Conservation (phyloP, 2,888 invertebrate genomes). For the Arctia plantaginis region DNA sequence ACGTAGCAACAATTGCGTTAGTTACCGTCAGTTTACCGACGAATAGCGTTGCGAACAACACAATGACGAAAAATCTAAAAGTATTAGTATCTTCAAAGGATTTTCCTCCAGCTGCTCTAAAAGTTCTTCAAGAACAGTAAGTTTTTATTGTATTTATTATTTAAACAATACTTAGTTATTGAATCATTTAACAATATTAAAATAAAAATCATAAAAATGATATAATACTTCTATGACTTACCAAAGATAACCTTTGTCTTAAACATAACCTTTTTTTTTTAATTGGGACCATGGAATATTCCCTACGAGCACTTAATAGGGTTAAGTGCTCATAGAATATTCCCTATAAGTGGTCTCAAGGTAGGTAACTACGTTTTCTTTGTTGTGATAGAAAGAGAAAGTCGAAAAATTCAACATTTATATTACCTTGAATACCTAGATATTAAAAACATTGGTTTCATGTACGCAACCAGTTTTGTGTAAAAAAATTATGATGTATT, state of each 20-base stretch:
- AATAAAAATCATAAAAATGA: neutral
- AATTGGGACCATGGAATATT: neutral
- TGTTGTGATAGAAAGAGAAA: neutral
- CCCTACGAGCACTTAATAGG: no score
- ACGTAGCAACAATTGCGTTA: slow-evolving; percentile 45
- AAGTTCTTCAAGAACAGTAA: slow-evolving; percentile 88
- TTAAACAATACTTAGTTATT: neutral
- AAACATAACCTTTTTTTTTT: neutral
- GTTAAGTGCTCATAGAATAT: no score
- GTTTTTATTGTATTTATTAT: slow-evolving; percentile 46
- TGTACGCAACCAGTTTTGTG: no score
- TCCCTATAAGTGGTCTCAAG: no score
- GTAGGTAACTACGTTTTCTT: no score
- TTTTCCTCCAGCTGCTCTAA: slow-evolving; percentile 88
- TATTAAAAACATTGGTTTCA: no score
- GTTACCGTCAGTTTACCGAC: slow-evolving; percentile 53
- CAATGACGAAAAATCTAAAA: slow-evolving; percentile 83
- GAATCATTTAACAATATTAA: neutral
- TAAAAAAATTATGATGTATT: no score
- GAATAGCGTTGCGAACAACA: slow-evolving; percentile 51
- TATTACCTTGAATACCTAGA: no score
- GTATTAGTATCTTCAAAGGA: slow-evolving; percentile 91
- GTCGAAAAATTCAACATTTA: no score
- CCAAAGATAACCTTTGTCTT: neutral
- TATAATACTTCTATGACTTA: neutral